Conservation (phyloP, 2,888 invertebrate species). For the Trileptium ribeirensis region DNA sequence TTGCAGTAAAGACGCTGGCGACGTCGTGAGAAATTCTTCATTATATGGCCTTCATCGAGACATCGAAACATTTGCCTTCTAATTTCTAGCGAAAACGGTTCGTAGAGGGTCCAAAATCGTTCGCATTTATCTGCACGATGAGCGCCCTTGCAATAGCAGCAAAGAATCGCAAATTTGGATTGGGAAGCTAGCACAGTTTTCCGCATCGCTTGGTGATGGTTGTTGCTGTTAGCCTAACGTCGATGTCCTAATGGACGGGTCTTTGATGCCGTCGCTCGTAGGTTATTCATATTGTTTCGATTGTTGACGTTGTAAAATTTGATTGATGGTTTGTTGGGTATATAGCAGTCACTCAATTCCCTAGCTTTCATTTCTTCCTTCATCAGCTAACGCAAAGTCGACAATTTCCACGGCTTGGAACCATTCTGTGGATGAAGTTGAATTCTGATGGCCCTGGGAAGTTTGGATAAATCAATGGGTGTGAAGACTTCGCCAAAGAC, state of each 20-base stretch:
- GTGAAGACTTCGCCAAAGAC: background rate
- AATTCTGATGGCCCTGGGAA: background rate
- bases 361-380: constrained; percentile 2
- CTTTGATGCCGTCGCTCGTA: too few relatives aligned
- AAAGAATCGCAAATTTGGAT: background rate
- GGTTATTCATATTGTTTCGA: too few relatives aligned
- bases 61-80: background rate
- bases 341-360: background rate
- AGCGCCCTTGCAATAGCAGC: background rate
- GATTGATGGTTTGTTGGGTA: background rate
- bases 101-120: background rate
- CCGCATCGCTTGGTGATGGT: too few relatives aligned
- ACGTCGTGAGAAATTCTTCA: background rate
- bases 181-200: too few relatives aligned
- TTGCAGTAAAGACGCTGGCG: background rate
- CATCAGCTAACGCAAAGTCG: background rate
- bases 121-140: background rate
- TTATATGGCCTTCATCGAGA: background rate
- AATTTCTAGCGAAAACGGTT: background rate
- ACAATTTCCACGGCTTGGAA: background rate
- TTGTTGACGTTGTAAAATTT: too few relatives aligned
- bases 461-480: background rate
- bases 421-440: background rate
- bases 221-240: too few relatives aligned
- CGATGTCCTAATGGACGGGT: too few relatives aligned